Conservation (phyloP, 2,888 invertebrate genomes). For the Melitaea athalia region DNA sequence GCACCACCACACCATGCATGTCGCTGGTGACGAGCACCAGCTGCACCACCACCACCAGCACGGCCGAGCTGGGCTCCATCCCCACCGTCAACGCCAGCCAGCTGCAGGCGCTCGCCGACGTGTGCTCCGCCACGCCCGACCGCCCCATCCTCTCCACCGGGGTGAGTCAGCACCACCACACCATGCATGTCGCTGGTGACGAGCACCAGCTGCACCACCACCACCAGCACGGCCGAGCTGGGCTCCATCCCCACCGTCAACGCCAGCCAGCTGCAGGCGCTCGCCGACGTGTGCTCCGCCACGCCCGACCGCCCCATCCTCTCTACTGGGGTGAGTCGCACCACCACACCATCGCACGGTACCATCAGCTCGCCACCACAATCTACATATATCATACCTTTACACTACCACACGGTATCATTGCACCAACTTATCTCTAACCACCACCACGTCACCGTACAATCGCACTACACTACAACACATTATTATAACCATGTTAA, state of each 20-base stretch:
- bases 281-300: conserved; percentile 88
- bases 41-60: conserved; percentile 77
- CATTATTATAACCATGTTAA: too few relatives aligned
- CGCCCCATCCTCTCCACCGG: conserved; percentile 56
- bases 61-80: conserved; percentile 80
- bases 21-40: conserved; percentile 87
- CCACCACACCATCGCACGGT: conserved; percentile 85
- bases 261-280: conserved; percentile 87
- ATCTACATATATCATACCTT: conserved; percentile 78
- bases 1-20: conserved; percentile 87
- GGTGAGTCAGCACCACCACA: conserved; percentile 73
- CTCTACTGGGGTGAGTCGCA: conserved; percentile 64
- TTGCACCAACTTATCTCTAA: too few relatives aligned
- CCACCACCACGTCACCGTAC: too few relatives aligned
- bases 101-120: conserved; percentile 90
- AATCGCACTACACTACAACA: too few relatives aligned
- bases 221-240: conserved; percentile 63
- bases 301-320: conserved; percentile 51
- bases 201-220: conserved; percentile 83
- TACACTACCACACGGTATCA: too few relatives aligned
- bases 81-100: conserved; percentile 87
- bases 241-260: conserved; percentile 87
- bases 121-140: conserved; percentile 80
- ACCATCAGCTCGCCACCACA: conserved; percentile 78
- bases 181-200: conserved; percentile 92